Base-by-base conservation (phyloP, 2,888 invertebrate genomes). In the Meghimatium bilineatum region DNA sequence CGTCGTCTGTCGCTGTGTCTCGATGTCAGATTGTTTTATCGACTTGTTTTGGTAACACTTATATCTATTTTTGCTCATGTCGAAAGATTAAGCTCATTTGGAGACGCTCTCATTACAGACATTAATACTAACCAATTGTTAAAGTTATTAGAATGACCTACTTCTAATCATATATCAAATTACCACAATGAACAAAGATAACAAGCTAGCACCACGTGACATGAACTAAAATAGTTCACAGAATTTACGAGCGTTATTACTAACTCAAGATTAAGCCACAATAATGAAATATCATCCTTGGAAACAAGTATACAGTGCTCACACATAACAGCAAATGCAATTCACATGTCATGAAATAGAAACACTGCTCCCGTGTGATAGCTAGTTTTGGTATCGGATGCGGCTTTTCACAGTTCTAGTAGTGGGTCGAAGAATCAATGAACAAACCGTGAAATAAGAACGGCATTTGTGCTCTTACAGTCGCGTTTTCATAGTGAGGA, bases 351-450 rank as follows among this genome's bases (percentile, higher is more conserved):
- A n/a, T 3, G 36, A 60, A 29, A 29, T 49, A 49, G 29, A 56
- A 49, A n/a, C 76, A 26, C 52, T 3, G 44, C 44, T 49, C 29
- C n/a, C 44, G 72, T 20, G 72, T 72, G 49, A 44, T 17, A 72
- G 29, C n/a, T n/a, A n/a, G n/a, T 44, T 44, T 5, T 44, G 72
- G 72, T 8, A 1, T 72, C 44, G 72, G 72, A n/a, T 49, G 72
- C 44, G 44, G 20, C 26, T 72, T n/a, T 72, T 44, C 44, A 72
- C 44, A 44, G 72, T 44, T n/a, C n/a, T n/a, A n/a, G n/a, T 49
- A n/a, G 2, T n/a, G 44, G 72, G 72, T 72, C 72, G 72, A 72
- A n/a, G 38, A 72, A 72, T 72, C 72, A 44, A 72, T 72, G 44
- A 38, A 72, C n/a, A 72, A 49, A 44, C n/a, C n/a, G 3, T 72